Evolutionary conservation across 2,113 vertebrate genomes (phyloP).

Genomic region (Australoheros scitulus): DNA sequence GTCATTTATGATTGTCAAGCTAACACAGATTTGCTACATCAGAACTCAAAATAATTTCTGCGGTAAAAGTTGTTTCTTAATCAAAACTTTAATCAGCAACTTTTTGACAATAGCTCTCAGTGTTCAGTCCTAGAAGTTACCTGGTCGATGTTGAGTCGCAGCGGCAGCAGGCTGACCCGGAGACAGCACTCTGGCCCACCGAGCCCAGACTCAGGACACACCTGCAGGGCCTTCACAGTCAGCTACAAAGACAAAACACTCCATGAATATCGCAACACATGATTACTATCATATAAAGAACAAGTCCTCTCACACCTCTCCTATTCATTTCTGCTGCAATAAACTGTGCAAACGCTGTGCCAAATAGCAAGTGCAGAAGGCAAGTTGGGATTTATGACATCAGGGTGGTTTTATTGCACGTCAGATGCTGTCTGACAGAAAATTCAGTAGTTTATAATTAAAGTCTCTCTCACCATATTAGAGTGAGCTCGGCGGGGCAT

Average conservation of each 20-base stretch:
- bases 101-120: not conserved
- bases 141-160: constrained; percentile 92
- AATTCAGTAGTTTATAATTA: not conserved
- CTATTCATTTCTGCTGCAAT: not conserved
- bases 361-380: not conserved
- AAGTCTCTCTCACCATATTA: constrained; percentile 85
- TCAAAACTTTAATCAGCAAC: too few species aligned
- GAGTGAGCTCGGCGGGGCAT: constrained; percentile 91
- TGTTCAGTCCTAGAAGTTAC: constrained; percentile 42
- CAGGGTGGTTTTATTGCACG: not conserved
- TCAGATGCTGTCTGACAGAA: not conserved
- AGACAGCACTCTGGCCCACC: constrained; percentile 91
- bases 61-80: not conserved
- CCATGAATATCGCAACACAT: not conserved
- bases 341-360: not conserved
- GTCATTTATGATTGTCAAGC: not conserved
- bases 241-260: constrained; percentile 73
- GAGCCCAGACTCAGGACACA: constrained; percentile 84
- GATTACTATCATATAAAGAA: not conserved
- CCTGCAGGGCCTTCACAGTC: constrained; percentile 90
- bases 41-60: not conserved
- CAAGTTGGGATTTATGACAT: not conserved
- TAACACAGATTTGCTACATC: not conserved
- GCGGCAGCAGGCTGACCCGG: constrained; percentile 87
- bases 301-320: too few species aligned